Conservation (phyloP, 2,888 invertebrate genomes). For the Idaea aversata region DNA sequence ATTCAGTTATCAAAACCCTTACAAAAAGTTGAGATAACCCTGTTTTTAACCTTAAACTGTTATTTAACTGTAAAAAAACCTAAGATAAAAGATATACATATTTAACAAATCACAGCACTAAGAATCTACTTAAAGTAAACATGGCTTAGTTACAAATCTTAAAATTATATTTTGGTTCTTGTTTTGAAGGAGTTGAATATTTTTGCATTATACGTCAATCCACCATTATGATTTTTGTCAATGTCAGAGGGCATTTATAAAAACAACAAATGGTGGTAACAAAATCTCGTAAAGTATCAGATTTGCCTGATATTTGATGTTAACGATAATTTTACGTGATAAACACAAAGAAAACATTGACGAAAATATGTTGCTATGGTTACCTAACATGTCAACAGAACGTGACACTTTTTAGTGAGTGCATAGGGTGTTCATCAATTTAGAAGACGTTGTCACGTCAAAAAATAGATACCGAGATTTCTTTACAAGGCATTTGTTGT, state of each 20-base stretch:
- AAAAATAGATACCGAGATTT: too few species aligned
- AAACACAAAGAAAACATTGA: too few species aligned
- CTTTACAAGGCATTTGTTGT: too few species aligned
- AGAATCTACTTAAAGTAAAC: slow-evolving; percentile 7
- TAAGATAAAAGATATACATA: neutral
- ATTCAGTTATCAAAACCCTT: neutral
- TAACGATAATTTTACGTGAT: too few species aligned
- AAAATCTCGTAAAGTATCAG: too few species aligned
- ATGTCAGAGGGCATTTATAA: neutral
- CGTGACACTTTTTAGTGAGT: too few species aligned
- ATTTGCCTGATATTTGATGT: too few species aligned
- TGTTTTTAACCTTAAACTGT: neutral
- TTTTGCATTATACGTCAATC: neutral
- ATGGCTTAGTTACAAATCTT: slow-evolving; percentile 2
- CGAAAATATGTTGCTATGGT: too few species aligned
- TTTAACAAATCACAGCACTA: slow-evolving; percentile 10
- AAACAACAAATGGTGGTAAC: too few species aligned
- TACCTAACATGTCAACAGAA: too few species aligned
- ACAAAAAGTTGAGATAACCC: neutral
- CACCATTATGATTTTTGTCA: neutral
- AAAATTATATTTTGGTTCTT: neutral
- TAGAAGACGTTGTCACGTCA: too few species aligned
- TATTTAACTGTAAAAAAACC: neutral
- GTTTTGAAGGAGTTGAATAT: neutral
- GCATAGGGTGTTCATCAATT: too few species aligned